Evolutionary conservation across 1,140 invertebrate genomes (phyloP).

Genomic region (Holcopasites calliopsidis): DNA sequence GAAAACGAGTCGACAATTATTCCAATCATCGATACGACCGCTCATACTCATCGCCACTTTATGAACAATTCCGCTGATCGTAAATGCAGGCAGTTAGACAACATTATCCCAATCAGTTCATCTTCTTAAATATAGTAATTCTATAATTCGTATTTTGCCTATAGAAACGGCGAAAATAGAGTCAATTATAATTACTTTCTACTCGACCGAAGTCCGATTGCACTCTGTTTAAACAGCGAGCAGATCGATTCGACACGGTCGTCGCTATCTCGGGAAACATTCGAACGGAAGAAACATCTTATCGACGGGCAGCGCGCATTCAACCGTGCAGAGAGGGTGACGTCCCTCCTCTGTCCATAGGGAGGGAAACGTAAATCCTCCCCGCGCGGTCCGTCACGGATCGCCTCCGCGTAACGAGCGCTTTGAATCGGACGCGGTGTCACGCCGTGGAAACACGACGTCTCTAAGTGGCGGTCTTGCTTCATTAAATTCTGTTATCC

Average conservation of each 20-base stretch:
- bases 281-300: constrained; percentile 17
- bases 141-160: no score
- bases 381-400: constrained; percentile 39
- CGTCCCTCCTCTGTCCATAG: constrained; percentile 26
- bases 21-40: no score
- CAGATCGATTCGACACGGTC: constrained; percentile 15
- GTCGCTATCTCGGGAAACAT: neutral
- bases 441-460: constrained; percentile 41
- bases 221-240: neutral
- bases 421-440: constrained; percentile 55
- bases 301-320: neutral
- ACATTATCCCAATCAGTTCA: no score
- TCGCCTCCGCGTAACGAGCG: constrained; percentile 51
- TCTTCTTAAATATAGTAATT: no score
- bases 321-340: neutral
- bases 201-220: no score
- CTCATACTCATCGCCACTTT: no score
- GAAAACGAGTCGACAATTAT: no score
- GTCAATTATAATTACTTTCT: no score
- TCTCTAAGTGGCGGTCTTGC: constrained; percentile 49
- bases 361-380: neutral
- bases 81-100: no score
- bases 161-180: no score
- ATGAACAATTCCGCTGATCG: no score
- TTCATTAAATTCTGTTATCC: constrained; percentile 60